phyloP scores from a whole-genome alignment of 2,797 vertebrate genomes.

The Falco berigora region DNA sequence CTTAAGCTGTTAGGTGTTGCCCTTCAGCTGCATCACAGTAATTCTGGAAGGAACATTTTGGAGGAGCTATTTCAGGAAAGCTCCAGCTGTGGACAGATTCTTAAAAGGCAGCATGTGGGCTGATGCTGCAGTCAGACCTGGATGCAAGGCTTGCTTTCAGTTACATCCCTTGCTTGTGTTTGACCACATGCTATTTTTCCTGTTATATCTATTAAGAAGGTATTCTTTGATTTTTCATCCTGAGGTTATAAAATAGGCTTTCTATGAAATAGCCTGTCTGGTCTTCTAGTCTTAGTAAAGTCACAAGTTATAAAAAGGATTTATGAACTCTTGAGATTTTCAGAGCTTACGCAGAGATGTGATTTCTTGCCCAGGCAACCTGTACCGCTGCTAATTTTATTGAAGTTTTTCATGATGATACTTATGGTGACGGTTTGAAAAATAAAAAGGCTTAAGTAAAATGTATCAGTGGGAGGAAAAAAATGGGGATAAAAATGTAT shows the following conservation, averaged over 20 bases:
- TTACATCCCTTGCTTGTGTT: background rate
- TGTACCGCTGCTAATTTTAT: background rate
- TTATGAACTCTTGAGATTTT: background rate
- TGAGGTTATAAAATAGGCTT: background rate
- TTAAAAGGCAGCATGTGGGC: background rate
- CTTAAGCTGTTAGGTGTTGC: background rate
- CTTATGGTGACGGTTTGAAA: background rate
- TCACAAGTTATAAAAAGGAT: slow-evolving; percentile 7
- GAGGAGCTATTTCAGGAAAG: background rate
- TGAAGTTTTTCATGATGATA: background rate
- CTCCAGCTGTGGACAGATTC: slow-evolving; percentile 24
- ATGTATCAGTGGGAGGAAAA: background rate
- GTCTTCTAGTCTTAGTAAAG: background rate
- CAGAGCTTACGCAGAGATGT: background rate
- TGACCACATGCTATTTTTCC: background rate
- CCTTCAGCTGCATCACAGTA: background rate
- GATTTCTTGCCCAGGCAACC: background rate
- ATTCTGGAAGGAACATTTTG: background rate
- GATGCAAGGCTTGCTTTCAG: background rate
- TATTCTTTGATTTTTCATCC: background rate
- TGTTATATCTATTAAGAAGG: background rate
- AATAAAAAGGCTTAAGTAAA: background rate
- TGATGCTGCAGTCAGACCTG: background rate
- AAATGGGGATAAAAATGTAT: background rate
- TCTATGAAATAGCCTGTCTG: background rate